Percentiles rank a stretch among this genome's conserved stretches.
phyloP scores from a whole-genome alignment of 2,113 vertebrate genomes.

The Bos taurus region ARS-UCD2.0 NC_037357.1:15895501-15896000 shows the following conservation, averaged over 20 bases:
- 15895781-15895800: conserved; percentile 23
- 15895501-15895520: neutral
- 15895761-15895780: neutral
- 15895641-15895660: neutral
- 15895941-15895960: neutral
- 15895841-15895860: neutral
- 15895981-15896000: neutral
- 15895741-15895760: neutral
- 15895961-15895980: neutral
- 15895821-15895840: neutral
- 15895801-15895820: neutral
- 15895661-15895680: neutral
- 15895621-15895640: too few relatives aligned
- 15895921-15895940: neutral
- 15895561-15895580: too few relatives aligned
- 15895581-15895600: too few relatives aligned
- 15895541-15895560: too few relatives aligned
- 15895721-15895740: neutral
- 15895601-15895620: too few relatives aligned
- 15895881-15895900: neutral
- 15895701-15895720: neutral
- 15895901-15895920: neutral
- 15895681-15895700: neutral
- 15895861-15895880: neutral
- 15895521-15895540: too few relatives aligned